Base-by-base conservation (phyloP, 1,140 invertebrate species). In the Elysia chlorotica region DNA sequence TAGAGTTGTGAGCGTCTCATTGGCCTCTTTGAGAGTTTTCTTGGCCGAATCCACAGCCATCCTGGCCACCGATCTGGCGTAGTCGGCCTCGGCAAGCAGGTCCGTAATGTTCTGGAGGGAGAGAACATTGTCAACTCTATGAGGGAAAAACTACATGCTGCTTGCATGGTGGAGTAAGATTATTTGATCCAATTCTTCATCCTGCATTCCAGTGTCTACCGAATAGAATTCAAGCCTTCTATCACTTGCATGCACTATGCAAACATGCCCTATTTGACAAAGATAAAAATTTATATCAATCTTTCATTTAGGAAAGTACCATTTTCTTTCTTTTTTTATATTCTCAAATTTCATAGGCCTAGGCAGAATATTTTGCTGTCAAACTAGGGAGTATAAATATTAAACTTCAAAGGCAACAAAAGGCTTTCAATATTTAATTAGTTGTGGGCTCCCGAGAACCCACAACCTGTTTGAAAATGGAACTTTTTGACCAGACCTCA, bases 1-100 rank as follows among this genome's bases (percentile, higher is more conserved):
- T 1, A 97, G 87, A 57, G 93, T 96, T 71, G 93, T 89, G 65
- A 95, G 91, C 4, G 95, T 98, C 62, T 93, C 91, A 78, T 94
- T 92, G 1, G 96, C 96, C 83, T 97, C 93, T 78, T 92, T 91
- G 0, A 97, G 88, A 0, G 94, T 96, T 76, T 93, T 92, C 78
- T 96, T 94, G 19, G 94, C 95, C 59, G 92, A 89, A 74, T 92
- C 89, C 0, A 97, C 93, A 30, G 96, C 95, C 69, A 93, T 90
- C 69, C 92, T 91, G 0, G 95, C 95, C 81, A 91, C 91, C 0
- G 89, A 91, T 38, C 93, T 90, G 0, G 94, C 92, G 14, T 87
- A 85, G 79, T 94, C 91, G n/a, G 91, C 90, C 76, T 93, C 92
- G 2, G 90, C 90, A 28, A 93, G 79, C 62, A 93, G 86, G 73